Conservation (phyloP, 1,140 invertebrate genomes). For the Phthorimaea operculella region DNA sequence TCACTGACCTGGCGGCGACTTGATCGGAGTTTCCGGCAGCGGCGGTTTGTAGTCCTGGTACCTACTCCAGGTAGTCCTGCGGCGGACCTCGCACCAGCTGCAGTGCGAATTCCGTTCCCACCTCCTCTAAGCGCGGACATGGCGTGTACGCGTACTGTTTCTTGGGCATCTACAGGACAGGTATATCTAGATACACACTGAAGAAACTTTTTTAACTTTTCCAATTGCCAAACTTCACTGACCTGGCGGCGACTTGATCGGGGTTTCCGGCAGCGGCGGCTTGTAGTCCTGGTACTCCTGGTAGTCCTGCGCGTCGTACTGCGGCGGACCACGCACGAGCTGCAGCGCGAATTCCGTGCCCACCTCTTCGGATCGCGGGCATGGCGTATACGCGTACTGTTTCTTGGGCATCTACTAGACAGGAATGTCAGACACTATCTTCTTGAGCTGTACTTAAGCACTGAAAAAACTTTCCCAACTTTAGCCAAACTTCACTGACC, state of each 20-base stretch:
- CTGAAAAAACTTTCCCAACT: too few relatives aligned
- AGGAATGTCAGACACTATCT: too few relatives aligned
- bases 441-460: too few relatives aligned
- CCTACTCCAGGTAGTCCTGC: constrained; percentile 31
- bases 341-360: constrained; percentile 59
- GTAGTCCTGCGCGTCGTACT: constrained; percentile 29
- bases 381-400: constrained; percentile 69
- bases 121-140: constrained; percentile 69
- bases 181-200: too few relatives aligned
- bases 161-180: too few relatives aligned
- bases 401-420: too few relatives aligned
- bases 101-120: constrained; percentile 59
- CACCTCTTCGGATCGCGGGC: constrained; percentile 69
- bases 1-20: constrained; percentile 34
- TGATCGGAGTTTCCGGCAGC: constrained; percentile 43
- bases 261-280: constrained; percentile 41
- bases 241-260: constrained; percentile 44
- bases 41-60: too few relatives aligned
- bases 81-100: constrained; percentile 32
- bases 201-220: too few relatives aligned
- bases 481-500: constrained; percentile 41
- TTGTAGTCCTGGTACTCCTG: too few relatives aligned
- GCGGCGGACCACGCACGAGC: constrained; percentile 27
- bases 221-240: too few relatives aligned
- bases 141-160: constrained; percentile 69